Evolutionary conservation across 2,888 invertebrate species (phyloP).

Genomic region (Ganaspis brasiliensis): DNA sequence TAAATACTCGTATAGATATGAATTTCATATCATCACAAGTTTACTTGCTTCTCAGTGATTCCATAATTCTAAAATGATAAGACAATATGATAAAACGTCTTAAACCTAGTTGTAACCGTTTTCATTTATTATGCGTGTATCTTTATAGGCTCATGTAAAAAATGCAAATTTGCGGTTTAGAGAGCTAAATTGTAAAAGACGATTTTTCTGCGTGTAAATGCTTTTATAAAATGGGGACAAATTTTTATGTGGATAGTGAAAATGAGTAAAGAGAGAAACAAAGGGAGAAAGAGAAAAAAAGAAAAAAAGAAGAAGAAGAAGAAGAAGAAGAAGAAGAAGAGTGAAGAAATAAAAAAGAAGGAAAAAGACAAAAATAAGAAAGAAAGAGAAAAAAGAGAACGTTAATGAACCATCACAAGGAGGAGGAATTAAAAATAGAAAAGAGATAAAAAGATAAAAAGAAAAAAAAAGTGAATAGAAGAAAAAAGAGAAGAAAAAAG

Average conservation of each 20-base stretch:
- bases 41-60: slow-evolving; percentile 28
- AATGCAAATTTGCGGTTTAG: no score
- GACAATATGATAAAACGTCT: slow-evolving; percentile 26
- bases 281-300: neutral
- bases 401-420: no score
- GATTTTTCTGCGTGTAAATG: neutral
- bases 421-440: no score
- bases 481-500: no score
- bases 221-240: no score
- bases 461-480: no score
- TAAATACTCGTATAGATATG: slow-evolving; percentile 10
- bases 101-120: neutral
- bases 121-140: neutral
- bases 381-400: neutral
- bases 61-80: slow-evolving; percentile 25
- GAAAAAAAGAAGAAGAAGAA: neutral
- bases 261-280: neutral
- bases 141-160: neutral
- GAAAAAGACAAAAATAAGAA: neutral
- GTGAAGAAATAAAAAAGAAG: neutral
- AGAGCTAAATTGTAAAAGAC: neutral
- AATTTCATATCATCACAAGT: slow-evolving; percentile 29
- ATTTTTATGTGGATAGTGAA: no score
- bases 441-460: no score
- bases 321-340: neutral